Evolutionary conservation across 2,797 vertebrate species (phyloP).

Genomic region (Menidia menidia): DNA sequence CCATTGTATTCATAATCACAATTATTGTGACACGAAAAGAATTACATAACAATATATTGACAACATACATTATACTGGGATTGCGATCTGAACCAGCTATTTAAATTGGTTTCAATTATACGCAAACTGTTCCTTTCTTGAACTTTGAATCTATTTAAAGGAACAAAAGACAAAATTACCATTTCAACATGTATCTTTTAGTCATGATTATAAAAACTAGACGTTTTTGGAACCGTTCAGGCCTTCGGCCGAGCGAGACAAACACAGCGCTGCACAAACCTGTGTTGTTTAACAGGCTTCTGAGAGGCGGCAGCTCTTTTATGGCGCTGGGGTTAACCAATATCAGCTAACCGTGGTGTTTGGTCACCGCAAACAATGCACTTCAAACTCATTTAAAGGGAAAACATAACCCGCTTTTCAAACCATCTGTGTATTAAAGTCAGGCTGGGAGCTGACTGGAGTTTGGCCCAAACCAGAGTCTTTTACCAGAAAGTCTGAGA

Average conservation of each 20-base stretch:
- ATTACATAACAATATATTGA: background rate
- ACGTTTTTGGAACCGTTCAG: constrained; percentile 4
- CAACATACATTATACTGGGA: background rate
- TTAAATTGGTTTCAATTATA: background rate
- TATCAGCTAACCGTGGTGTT: constrained; percentile 45
- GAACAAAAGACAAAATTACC: background rate
- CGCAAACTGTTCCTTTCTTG: background rate
- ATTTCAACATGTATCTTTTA: no score
- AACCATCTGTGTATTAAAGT: constrained; percentile 39
- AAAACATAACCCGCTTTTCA: constrained; percentile 23
- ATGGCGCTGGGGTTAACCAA: constrained; percentile 61
- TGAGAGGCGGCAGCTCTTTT: constrained; percentile 67
- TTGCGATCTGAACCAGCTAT: background rate
- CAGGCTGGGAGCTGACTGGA: constrained; percentile 27
- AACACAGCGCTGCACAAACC: constrained; percentile 25
- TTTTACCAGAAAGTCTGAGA: constrained; percentile 39
- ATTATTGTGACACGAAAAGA: background rate
- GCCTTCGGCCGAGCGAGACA: constrained; percentile 1
- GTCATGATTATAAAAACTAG: background rate
- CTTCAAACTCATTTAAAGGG: constrained; percentile 47
- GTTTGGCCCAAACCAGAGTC: constrained; percentile 25
- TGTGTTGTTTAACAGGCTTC: constrained; percentile 26
- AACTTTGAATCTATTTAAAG: background rate
- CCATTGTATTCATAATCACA: background rate
- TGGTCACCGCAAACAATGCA: constrained; percentile 53